These are phyloP conservation scores for Strigamia maritima DNA, from an alignment of 2,888 invertebrate species.

Conservation along the genomic window DNA sequence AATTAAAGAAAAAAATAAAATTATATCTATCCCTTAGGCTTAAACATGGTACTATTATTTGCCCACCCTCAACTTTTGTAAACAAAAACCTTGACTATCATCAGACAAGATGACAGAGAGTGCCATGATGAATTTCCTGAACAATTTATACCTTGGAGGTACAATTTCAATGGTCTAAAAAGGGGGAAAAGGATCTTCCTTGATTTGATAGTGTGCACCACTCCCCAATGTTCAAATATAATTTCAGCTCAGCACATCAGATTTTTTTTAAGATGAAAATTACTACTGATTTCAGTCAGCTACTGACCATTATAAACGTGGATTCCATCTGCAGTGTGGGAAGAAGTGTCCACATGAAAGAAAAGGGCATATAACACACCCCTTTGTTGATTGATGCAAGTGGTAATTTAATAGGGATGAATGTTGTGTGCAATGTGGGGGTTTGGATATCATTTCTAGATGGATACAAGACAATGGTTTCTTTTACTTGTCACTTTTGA, in stretches of 20 bases:
- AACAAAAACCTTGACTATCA: neutral
- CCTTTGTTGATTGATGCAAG: slow-evolving; percentile 15
- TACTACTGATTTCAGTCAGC: slow-evolving; percentile 20
- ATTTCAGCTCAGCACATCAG: neutral
- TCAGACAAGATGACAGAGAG: slow-evolving; percentile 14
- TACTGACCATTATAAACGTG: neutral
- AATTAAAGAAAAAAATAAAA: neutral
- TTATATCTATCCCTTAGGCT: neutral
- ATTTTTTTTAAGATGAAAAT: neutral
- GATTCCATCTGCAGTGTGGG: neutral
- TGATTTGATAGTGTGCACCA: neutral
- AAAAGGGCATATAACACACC: slow-evolving; percentile 10
- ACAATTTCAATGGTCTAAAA: slow-evolving; percentile 16
- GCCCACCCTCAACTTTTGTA: slow-evolving; percentile 1
- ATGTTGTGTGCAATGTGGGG: neutral
- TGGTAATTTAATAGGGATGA: slow-evolving; percentile 3
- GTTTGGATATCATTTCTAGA: neutral
- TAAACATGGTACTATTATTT: neutral
- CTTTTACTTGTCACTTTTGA: neutral
- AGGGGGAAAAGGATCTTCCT: slow-evolving; percentile 19
- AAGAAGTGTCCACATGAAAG: neutral
- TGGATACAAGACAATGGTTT: neutral
- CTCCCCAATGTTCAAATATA: slow-evolving; percentile 2
- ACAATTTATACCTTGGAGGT: neutral
- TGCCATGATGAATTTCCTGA: slow-evolving; percentile 16